These are phyloP conservation scores for Ophiothrix spiculata DNA, from an alignment of 35 echinoderm and acorn worm species.

Conservation along the genomic window DNA sequence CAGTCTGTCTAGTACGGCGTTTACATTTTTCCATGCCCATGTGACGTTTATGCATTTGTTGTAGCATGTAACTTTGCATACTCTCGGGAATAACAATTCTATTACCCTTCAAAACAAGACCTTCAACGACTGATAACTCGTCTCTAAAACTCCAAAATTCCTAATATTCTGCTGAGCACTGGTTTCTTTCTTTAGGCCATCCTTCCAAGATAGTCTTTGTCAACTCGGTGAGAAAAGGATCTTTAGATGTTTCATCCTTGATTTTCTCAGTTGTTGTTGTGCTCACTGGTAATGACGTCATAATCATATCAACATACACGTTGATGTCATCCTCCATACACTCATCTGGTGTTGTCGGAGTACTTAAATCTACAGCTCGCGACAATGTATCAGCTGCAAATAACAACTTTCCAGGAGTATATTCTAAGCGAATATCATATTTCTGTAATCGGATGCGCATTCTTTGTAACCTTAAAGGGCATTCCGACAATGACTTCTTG, in stretches of 20 bases:
- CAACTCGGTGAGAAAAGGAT: slow-evolving; percentile 16
- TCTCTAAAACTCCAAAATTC: slow-evolving; percentile 45
- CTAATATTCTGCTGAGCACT: no score
- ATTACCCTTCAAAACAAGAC: background rate
- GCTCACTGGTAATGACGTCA: no score
- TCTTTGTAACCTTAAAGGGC: slow-evolving; percentile 35
- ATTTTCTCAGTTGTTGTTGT: no score
- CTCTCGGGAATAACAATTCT: slow-evolving; percentile 33
- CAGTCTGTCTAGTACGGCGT: no score
- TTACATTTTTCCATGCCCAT: no score
- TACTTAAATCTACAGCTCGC: no score
- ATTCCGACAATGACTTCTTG: slow-evolving; percentile 41
- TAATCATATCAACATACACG: no score
- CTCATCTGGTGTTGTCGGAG: no score
- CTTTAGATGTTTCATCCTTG: no score
- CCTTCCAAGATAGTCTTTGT: background rate
- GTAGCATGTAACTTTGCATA: background rate
- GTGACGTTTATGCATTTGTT: no score
- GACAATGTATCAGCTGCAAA: slow-evolving; percentile 50
- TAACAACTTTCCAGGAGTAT: slow-evolving; percentile 51
- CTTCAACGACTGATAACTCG: slow-evolving; percentile 41
- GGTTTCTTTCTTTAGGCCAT: no score
- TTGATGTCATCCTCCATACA: no score
- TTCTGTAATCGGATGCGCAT: slow-evolving; percentile 50
- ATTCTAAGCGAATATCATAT: slow-evolving; percentile 51